Evolutionary conservation across 2,797 vertebrate genomes (phyloP).

Genomic region (Poecile montanus): DNA sequence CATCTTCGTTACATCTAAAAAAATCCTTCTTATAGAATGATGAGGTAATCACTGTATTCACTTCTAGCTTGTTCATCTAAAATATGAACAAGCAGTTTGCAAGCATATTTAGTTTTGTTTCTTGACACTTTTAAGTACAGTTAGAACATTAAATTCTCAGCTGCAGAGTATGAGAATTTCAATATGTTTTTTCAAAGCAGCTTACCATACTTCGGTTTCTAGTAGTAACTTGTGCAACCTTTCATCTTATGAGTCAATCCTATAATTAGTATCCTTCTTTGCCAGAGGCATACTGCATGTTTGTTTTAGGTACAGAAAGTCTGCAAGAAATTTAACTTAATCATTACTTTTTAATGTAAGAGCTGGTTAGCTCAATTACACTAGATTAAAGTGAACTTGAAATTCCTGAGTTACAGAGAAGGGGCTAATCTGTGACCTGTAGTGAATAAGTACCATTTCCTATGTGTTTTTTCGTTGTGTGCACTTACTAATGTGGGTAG

Average conservation of each 20-base stretch:
- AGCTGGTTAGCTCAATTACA: constrained; percentile 68
- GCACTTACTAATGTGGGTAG: constrained; percentile 25
- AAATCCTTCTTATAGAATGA: background rate
- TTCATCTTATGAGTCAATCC: constrained; percentile 75
- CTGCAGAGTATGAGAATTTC: constrained; percentile 37
- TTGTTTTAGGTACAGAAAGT: constrained; percentile 73
- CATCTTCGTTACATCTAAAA: background rate
- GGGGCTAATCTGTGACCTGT: constrained; percentile 56
- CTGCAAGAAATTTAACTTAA: constrained; percentile 75
- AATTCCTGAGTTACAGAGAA: constrained; percentile 65
- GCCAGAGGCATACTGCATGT: constrained; percentile 69
- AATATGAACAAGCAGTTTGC: background rate
- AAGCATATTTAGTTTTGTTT: constrained; percentile 1
- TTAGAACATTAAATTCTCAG: constrained; percentile 43
- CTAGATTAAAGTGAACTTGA: constrained; percentile 71
- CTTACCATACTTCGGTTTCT: constrained; percentile 64
- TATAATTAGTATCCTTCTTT: constrained; percentile 73
- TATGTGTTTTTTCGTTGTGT: background rate
- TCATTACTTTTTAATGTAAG: constrained; percentile 74
- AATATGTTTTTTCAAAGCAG: constrained; percentile 46
- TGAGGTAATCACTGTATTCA: background rate
- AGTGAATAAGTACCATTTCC: constrained; percentile 41
- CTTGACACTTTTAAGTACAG: constrained; percentile 1
- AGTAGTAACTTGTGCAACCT: constrained; percentile 72
- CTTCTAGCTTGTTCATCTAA: background rate